Base-by-base conservation (phyloP, 2,888 invertebrate genomes). In the Cylindroiulus punctatus region DNA sequence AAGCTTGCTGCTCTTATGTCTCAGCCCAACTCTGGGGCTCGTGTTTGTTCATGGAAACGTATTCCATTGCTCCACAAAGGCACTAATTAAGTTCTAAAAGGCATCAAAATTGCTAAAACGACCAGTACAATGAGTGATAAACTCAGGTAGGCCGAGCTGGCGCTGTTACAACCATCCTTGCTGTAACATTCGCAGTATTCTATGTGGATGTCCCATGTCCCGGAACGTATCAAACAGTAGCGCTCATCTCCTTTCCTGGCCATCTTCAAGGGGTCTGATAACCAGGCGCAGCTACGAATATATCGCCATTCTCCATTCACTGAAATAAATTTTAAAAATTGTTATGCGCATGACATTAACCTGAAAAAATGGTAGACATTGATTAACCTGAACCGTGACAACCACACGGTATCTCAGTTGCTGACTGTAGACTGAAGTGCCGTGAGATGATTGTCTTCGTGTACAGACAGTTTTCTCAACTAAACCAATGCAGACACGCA, bases 141-240 rank as follows among this genome's bases (percentile, higher is more conserved):
- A 85, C 40, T 85, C n/a, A 85, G 8, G n/a, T 8, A 47, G 7
- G 26, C 40, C 5, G 40, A 44, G 2, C n/a, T 12, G 26, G 94
- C 94, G 1, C 93, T 91, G 90, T 97, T 97, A 90, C 97, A 97
- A 0, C 97, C 97, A 90, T 97, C 97, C 91, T 97, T 97, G 89
- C 95, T 96, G 86, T 90, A 96, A 89, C 97, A 97, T 0, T 97
- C 97, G 90, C 97, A 98, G 89, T 96, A 97, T 91, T 98, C 97
- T 92, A 96, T 95, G 90, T 97, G 97, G 88, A 98, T 96, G 90
- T 98, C 97, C 91, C 96, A 97, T 0, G 96, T 96, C 30, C 97
- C 97, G 0, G 96, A 96, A 89, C 97, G 93, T 95, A 97, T 96
- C 17, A 97, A 92, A 89, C 97, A 97, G 91, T 95, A 97, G 86